Evolutionary conservation across 1,140 invertebrate genomes (phyloP).

Genomic region (Protaetia brevitarsis): DNA sequence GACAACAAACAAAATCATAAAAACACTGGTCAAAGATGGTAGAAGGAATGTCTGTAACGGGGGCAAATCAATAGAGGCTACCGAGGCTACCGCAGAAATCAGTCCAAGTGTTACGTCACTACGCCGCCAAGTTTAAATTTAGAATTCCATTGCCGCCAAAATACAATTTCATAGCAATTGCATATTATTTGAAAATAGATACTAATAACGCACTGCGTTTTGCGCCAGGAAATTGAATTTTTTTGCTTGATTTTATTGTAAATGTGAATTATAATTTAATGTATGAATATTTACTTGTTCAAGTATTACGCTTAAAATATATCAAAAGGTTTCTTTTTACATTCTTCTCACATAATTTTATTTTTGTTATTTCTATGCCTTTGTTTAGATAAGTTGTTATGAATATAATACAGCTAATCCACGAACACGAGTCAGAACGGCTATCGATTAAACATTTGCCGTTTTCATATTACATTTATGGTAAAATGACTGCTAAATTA

Average conservation of each 20-base stretch:
- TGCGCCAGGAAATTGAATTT: neutral
- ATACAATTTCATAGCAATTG: neutral
- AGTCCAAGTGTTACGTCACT: slow-evolving; percentile 8
- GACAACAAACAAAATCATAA: neutral
- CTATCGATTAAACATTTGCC: too few relatives aligned
- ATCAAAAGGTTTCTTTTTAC: too few relatives aligned
- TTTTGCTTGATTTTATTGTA: too few relatives aligned
- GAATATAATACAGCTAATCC: too few relatives aligned
- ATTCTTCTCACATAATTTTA: too few relatives aligned
- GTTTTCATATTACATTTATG: neutral
- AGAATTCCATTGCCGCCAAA: neutral
- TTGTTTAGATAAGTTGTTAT: too few relatives aligned
- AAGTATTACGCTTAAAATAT: too few relatives aligned
- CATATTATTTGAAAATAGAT: neutral
- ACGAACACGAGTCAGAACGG: too few relatives aligned
- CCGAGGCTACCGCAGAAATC: neutral
- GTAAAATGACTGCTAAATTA: neutral
- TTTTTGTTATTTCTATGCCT: too few relatives aligned
- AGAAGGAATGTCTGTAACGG: neutral
- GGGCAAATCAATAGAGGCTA: slow-evolving; percentile 13
- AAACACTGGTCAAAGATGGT: neutral
- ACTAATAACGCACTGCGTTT: neutral
- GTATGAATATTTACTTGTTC: too few relatives aligned
- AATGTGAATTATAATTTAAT: too few relatives aligned
- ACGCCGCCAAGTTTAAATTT: slow-evolving; percentile 11